Conservation (phyloP, 2,888 invertebrate species). For the Apocheima hispidaria region DNA sequence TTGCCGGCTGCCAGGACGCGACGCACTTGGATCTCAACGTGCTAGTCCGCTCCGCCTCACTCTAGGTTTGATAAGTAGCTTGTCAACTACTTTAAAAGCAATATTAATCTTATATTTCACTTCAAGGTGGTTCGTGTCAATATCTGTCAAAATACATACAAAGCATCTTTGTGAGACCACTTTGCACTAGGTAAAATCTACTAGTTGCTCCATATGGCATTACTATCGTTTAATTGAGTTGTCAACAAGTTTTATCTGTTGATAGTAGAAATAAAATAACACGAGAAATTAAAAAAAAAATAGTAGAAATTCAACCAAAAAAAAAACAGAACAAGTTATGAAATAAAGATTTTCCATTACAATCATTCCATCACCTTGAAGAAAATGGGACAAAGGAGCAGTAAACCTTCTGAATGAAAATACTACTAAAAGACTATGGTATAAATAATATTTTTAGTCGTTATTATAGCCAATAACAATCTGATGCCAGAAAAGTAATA, state of each 20-base stretch:
- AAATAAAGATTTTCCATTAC: conserved; percentile 4
- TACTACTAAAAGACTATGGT: conserved; percentile 8
- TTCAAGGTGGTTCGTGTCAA: not conserved
- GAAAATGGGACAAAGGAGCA: conserved; percentile 17
- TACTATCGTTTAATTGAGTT: conserved; percentile 1
- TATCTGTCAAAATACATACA: not conserved
- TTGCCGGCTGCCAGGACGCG: too few species aligned
- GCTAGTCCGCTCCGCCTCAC: too few species aligned
- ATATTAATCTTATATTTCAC: not conserved
- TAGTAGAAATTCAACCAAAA: not conserved
- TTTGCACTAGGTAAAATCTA: conserved; percentile 1
- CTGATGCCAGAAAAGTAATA: conserved; percentile 13
- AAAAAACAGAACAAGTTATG: conserved; percentile 1
- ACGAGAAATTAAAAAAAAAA: too few species aligned
- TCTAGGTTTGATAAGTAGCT: too few species aligned
- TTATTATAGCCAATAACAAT: conserved; percentile 27
- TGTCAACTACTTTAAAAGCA: too few species aligned
- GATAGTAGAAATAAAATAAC: not conserved
- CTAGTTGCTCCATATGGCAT: not conserved
- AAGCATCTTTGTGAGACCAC: not conserved
- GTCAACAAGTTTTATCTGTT: not conserved
- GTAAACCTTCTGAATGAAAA: conserved; percentile 22
- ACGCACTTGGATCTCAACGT: too few species aligned
- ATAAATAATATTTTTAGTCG: conserved; percentile 24
- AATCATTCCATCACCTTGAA: conserved; percentile 4